These are phyloP conservation scores for Ptychoptera albimana DNA, from an alignment of 2,888 invertebrate genomes.

Conservation along the genomic window DNA sequence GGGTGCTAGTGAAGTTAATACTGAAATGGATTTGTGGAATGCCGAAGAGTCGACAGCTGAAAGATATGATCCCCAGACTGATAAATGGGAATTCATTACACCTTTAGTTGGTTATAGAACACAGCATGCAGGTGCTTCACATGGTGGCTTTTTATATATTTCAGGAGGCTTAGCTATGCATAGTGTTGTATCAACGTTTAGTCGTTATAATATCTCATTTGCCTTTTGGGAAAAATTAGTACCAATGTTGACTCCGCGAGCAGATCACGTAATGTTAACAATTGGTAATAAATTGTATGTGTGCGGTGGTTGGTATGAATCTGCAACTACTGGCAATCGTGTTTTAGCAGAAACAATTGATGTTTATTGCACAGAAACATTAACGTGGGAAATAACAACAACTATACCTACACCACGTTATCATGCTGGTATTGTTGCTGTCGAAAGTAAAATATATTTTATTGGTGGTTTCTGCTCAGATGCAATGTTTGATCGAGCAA, in stretches of 20 bases:
- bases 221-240: constrained; percentile 38
- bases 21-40: constrained; percentile 17
- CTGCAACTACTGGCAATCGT: constrained; percentile 32
- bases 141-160: constrained; percentile 23
- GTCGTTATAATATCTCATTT: constrained; percentile 34
- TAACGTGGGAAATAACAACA: constrained; percentile 43
- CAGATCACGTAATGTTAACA: constrained; percentile 46
- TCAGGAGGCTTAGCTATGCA: constrained; percentile 27
- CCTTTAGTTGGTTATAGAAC: constrained; percentile 39
- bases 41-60: constrained; percentile 34
- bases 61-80: constrained; percentile 39
- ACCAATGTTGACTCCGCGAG: constrained; percentile 41
- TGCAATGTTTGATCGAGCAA: constrained; percentile 47
- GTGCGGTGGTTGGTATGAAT: constrained; percentile 50
- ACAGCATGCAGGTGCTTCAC: constrained; percentile 39
- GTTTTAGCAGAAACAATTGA: constrained; percentile 45
- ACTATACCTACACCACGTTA: constrained; percentile 47
- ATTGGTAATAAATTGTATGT: constrained; percentile 41
- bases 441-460: constrained; percentile 44
- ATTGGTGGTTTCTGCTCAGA: constrained; percentile 53
- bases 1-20: constrained; percentile 41
- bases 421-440: constrained; percentile 48
- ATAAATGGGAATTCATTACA: constrained; percentile 41
- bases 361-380: constrained; percentile 39
- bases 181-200: constrained; percentile 32